Base-by-base conservation (phyloP, 2,888 invertebrate species). In the Melanostoma mellinum region DNA sequence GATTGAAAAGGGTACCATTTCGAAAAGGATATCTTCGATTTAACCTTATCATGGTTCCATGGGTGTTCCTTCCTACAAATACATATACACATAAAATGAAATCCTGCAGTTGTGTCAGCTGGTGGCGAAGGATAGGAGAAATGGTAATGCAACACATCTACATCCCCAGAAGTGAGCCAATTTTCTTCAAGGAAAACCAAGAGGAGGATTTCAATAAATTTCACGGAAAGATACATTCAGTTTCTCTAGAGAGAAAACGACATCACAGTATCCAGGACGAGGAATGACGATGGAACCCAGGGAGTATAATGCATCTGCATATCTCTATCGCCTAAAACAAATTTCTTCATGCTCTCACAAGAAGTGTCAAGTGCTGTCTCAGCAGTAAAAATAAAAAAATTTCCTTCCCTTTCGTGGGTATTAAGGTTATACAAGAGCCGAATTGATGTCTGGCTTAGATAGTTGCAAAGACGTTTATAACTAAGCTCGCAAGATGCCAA, bases 331-430 rank as follows among this genome's bases (percentile, higher is more conserved):
- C 68, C 72, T 42, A 69, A 76, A 81, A 81, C 69, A 76, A 81
- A 81, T 81, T 73, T 67, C 67, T 60, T 35, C 77, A 46, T 53
- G 58, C 53, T 42, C 48, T 65, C 42, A 65, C 6, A 20, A 20
- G 20, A 76, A 60, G 76, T 81, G 80, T 81, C 80, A 81, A 81
- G 80, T 81, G 80, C 76, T 71, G 69, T 76, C 63, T 80, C 80
- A 75, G 79, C 79, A 65, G 61, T 38, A 56, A 44, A 75, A 71
- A n/a, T n/a, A n/a, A 71, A 20, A 20, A 20, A 20, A 20, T 1
- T 20, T 20, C 20, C 20, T 71, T 58, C 55, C 74, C 80, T 71
- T 52, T 58, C 71, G 52, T 71, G 63, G 58, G 44, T 60, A 65
- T 60, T 44, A 9, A 33, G 44, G 33, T 42, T 46, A 38, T 60